Evolutionary conservation across 30 jellyfish, hydroid and myxozoan genomes (phyloP), one percentile per base, ranked within the genome.

Genomic region (Cassiopea andromeda): DNA sequence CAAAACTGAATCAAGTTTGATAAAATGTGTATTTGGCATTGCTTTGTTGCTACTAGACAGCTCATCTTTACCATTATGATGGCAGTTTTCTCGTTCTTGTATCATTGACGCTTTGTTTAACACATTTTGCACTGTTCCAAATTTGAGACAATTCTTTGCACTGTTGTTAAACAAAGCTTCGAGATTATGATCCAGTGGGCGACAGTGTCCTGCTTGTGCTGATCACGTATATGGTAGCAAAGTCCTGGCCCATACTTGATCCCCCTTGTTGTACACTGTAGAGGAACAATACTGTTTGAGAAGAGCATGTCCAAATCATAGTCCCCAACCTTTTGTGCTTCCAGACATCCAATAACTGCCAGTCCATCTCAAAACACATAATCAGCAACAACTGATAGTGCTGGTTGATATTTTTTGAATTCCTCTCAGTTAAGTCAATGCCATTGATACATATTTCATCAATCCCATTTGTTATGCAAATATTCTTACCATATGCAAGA

Each of bases 181-280:
- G 8, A 67, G 92, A 69, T 59, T 83, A 75, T 83, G 92, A 50
- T 85, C 87, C 74, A 57, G 93, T 17, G 87, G 93, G 44, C 90
- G 46, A 69, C 87, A 73, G 57, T 85, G 93, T 57, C 93, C 93
- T 73, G 93, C 38, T 27, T 27, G 38, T 27, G 38, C 38, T 27
- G 38, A 27, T 85, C 87, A 8, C 69, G 57, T 45, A 85, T 45
- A 74, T 85, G 88, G 64, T 73, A 54, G 57, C 80, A 57, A 15
- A 85, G 79, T 17, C 75, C 93, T 7, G 93, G 82, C 15, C 88
- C 93, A 75, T 85, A 85, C 75, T 85, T 58, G 8, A 76, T 46
- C 43, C 90, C 82, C 18, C 90, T 68, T 15, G 90, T 82, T 61
- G 90, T 82, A 78, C 64, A 82, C 74, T 67, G 82, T 60, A 82